Conservation (phyloP, 2,113 vertebrate genomes). For the Pygoscelis adeliae region DNA sequence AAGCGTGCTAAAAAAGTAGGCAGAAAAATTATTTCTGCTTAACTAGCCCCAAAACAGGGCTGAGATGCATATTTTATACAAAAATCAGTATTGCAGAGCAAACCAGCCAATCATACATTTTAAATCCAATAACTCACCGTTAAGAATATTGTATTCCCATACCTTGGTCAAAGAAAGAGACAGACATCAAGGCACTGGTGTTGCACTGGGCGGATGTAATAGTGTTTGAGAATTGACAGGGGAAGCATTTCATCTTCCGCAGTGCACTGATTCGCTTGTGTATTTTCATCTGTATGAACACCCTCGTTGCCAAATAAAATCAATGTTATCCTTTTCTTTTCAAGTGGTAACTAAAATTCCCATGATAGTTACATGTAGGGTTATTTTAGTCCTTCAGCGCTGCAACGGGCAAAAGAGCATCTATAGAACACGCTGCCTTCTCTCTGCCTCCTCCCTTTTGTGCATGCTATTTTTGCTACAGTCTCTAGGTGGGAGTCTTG, state of each 20-base stretch:
- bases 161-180: conserved; percentile 32
- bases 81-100: background rate
- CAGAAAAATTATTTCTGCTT: background rate
- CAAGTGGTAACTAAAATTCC: background rate
- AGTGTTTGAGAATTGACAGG: conserved; percentile 23
- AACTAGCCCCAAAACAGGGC: background rate
- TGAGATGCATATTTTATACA: background rate
- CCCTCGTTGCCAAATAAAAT: background rate
- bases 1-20: background rate
- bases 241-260: conserved; percentile 54
- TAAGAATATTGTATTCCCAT: background rate
- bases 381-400: background rate
- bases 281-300: conserved; percentile 36
- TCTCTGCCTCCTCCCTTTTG: background rate
- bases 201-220: background rate
- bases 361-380: background rate
- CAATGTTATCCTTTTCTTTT: background rate
- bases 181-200: conserved; percentile 43
- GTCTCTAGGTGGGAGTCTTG: conserved; percentile 10
- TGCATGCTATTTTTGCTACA: background rate
- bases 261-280: background rate
- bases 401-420: background rate
- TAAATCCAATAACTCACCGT: background rate
- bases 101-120: background rate
- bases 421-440: background rate